Conservation (phyloP, 2,888 invertebrate genomes). For the Heliconius ethilla region DNA sequence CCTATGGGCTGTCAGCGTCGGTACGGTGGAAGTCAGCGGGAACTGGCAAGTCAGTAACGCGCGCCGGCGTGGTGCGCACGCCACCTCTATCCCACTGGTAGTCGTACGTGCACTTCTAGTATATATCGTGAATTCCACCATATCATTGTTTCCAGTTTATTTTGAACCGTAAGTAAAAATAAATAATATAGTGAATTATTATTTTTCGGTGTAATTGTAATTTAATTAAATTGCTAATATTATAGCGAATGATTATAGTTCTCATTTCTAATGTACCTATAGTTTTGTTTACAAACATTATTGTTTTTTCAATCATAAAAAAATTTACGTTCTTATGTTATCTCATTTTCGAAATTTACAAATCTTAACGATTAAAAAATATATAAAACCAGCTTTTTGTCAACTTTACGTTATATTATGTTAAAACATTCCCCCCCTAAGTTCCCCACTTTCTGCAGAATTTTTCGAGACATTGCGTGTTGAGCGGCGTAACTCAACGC, state of each 20-base stretch:
- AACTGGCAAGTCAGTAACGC: conserved; percentile 52
- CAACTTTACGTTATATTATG: too few relatives aligned
- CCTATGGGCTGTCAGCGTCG: background rate
- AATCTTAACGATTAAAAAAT: background rate
- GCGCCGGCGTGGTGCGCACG: conserved; percentile 63
- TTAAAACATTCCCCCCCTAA: too few relatives aligned
- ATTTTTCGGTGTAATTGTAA: too few relatives aligned
- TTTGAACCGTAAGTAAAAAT: conserved; percentile 24
- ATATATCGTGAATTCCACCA: background rate
- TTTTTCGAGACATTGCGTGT: too few relatives aligned
- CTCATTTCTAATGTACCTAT: background rate
- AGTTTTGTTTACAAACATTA: background rate
- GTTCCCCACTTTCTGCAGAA: too few relatives aligned
- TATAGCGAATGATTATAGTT: background rate
- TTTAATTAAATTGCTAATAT: background rate
- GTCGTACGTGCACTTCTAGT: conserved; percentile 4
- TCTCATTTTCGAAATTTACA: too few relatives aligned
- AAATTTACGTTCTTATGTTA: background rate
- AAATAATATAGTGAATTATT: background rate
- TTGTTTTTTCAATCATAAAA: background rate
- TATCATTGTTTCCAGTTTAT: background rate
- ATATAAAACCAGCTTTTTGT: background rate
- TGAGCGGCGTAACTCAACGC: too few relatives aligned
- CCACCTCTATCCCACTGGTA: conserved; percentile 42
- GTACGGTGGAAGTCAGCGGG: conserved; percentile 5